A percentile compares a stretch with the other conserved stretches of the same genome.
These are phyloP conservation scores for Pygocentrus nattereri DNA, from an alignment of 2,797 vertebrate genomes.

Conservation along the genomic window DNA sequence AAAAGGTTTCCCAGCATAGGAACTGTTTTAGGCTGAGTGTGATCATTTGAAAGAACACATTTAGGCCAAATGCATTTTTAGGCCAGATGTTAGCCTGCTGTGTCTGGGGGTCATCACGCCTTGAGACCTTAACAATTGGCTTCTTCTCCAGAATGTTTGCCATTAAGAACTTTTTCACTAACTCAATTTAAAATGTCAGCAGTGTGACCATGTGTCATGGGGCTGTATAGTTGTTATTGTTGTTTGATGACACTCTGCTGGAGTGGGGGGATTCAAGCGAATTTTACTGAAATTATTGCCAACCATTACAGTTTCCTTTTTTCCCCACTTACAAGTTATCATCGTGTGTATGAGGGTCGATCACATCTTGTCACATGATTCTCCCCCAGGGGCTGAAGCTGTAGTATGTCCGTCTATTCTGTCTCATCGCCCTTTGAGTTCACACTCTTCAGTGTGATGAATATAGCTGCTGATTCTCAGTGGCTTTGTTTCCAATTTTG, in stretches of 20 bases:
- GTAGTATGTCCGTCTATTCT: conserved; percentile 42
- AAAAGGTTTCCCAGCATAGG: too few species aligned
- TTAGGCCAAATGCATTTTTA: too few species aligned
- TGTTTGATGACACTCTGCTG: neutral
- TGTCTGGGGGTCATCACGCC: too few species aligned
- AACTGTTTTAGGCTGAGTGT: too few species aligned
- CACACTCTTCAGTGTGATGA: neutral
- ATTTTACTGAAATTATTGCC: conserved; percentile 21
- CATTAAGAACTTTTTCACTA: neutral
- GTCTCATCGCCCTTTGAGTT: conserved; percentile 26
- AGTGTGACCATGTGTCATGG: conserved; percentile 11
- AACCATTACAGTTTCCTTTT: conserved; percentile 5
- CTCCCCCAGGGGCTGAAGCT: conserved; percentile 8
- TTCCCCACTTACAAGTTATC: conserved; percentile 23
- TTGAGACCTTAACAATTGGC: neutral
- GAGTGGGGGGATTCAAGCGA: neutral
- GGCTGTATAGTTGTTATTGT: conserved; percentile 17
- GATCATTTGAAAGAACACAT: too few species aligned
- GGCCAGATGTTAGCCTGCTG: too few species aligned
- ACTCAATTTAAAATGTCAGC: conserved; percentile 11
- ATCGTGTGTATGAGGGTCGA: conserved; percentile 40
- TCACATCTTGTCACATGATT: conserved; percentile 54
- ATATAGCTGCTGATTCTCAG: neutral
- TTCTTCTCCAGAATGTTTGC: neutral
- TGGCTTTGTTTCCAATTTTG: conserved; percentile 33